These are phyloP conservation scores for Agrotis segetum DNA, from an alignment of 2,888 invertebrate genomes.

Conservation along the genomic window DNA sequence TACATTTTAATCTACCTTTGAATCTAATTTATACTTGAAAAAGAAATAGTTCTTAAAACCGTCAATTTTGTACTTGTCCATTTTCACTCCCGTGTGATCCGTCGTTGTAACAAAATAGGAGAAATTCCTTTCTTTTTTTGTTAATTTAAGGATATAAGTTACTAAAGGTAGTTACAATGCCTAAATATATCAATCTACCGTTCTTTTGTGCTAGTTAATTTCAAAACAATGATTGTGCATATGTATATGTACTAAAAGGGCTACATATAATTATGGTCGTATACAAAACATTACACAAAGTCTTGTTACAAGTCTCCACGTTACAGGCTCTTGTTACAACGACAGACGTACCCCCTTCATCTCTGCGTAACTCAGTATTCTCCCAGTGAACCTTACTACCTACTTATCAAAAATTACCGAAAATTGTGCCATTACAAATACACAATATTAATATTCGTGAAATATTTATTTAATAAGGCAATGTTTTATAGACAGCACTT, in stretches of 20 bases:
- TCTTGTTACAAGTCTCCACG: not conserved
- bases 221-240: constrained; percentile 6
- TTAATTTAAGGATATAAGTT: not conserved
- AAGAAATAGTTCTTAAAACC: constrained; percentile 11
- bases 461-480: constrained; percentile 83
- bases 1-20: constrained; percentile 3
- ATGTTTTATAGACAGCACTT: constrained; percentile 85
- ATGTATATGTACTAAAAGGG: not conserved
- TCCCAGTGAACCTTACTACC: constrained; percentile 44
- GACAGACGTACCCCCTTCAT: constrained; percentile 2
- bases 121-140: not conserved
- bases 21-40: constrained; percentile 7
- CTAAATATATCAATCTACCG: constrained; percentile 1
- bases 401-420: constrained; percentile 67
- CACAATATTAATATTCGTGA: constrained; percentile 75
- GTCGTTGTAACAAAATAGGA: constrained; percentile 14
- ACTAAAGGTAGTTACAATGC: constrained; percentile 10
- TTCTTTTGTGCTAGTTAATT: constrained; percentile 12
- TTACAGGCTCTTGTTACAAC: constrained; percentile 13
- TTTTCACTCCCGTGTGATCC: not conserved
- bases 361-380: constrained; percentile 42
- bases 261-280: constrained; percentile 26
- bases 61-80: constrained; percentile 19
- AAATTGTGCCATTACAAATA: constrained; percentile 80
- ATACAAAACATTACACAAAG: constrained; percentile 13